Evolutionary conservation across 2,113 vertebrate species (phyloP).

Genomic region (Charadrius vociferus): DNA sequence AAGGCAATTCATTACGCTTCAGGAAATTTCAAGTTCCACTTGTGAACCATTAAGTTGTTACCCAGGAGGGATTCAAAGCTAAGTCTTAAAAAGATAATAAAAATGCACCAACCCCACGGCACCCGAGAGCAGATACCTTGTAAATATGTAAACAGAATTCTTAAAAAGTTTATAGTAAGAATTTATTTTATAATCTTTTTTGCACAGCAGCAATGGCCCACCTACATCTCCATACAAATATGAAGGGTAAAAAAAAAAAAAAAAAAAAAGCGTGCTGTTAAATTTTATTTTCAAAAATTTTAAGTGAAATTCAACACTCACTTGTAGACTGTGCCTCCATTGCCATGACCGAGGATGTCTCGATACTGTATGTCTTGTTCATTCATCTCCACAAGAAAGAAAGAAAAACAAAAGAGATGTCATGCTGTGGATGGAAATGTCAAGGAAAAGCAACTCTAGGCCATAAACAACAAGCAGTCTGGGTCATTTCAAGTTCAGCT

Average conservation of each 20-base stretch:
- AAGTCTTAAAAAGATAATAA: conserved; percentile 57
- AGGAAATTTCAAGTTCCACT: conserved; percentile 32
- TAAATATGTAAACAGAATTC: conserved; percentile 27
- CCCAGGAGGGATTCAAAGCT: conserved; percentile 29
- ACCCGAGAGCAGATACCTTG: conserved; percentile 39
- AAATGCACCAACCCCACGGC: conserved; percentile 50
- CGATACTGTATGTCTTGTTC: conserved; percentile 97
- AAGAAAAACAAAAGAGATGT: conserved; percentile 83
- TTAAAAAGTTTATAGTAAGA: not conserved
- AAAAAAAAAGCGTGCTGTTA: fast-evolving
- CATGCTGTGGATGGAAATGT: conserved; percentile 82
- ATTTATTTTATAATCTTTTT: not conserved
- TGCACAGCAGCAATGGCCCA: not conserved
- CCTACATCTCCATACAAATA: not conserved
- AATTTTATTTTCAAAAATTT: not conserved
- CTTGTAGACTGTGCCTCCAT: conserved; percentile 98
- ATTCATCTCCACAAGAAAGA: conserved; percentile 90
- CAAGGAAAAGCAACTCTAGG: conserved; percentile 84
- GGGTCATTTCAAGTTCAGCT: conserved; percentile 94
- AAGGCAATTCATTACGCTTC: conserved; percentile 21
- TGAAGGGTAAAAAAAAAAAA: fast-evolving
- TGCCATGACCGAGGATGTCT: conserved; percentile 97
- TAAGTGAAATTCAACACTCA: conserved; percentile 79
- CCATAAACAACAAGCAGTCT: conserved; percentile 87
- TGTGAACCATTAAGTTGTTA: conserved; percentile 24